These are phyloP conservation scores for Rhyacophila evoluta DNA, from an alignment of 2,888 invertebrate species.

Conservation along the genomic window DNA sequence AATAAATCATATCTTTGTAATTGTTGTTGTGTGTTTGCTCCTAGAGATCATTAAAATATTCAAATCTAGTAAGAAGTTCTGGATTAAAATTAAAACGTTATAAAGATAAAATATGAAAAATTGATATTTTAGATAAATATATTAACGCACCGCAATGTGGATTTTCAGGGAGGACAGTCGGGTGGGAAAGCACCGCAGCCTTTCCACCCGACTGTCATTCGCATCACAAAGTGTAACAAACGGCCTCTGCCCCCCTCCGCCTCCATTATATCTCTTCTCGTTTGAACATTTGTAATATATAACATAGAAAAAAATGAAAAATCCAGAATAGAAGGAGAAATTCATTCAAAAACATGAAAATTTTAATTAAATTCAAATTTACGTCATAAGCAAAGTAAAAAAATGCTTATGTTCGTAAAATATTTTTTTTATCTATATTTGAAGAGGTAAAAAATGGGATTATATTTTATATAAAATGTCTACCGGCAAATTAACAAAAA, in stretches of 20 bases:
- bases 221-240: conserved; percentile 31
- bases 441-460: too few relatives aligned
- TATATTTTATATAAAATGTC: too few relatives aligned
- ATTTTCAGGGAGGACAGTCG: background rate
- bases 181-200: background rate
- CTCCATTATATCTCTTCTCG: conserved; percentile 28
- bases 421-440: too few relatives aligned
- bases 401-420: too few relatives aligned
- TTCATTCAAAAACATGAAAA: background rate
- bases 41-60: too few relatives aligned
- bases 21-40: too few relatives aligned
- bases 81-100: too few relatives aligned
- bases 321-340: background rate
- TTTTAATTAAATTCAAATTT: background rate
- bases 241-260: background rate
- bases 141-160: background rate
- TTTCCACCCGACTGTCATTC: conserved; percentile 6
- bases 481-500: too few relatives aligned
- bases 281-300: conserved; percentile 12
- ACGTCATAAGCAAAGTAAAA: too few relatives aligned
- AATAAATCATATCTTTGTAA: too few relatives aligned
- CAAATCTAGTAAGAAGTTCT: too few relatives aligned
- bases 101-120: too few relatives aligned
- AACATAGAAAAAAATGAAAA: conserved; percentile 4
- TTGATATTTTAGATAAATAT: background rate